Evolutionary conservation across 1,140 invertebrate species (phyloP).

Genomic region (Eufriesea mexicana): DNA sequence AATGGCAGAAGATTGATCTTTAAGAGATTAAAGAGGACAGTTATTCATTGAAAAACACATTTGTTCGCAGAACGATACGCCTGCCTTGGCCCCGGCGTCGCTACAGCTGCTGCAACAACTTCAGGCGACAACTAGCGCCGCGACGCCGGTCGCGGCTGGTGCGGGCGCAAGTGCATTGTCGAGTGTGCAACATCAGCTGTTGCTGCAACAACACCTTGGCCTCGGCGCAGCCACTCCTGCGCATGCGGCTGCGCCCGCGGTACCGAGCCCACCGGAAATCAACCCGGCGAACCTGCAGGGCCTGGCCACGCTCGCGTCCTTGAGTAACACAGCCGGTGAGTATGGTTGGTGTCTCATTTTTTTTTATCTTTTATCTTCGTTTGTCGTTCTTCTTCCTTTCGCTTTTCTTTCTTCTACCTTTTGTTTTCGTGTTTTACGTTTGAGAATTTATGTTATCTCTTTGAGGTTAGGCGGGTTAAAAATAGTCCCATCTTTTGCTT

Average conservation of each 20-base stretch:
- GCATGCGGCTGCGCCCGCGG: constrained; percentile 74
- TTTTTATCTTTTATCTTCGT: constrained; percentile 15
- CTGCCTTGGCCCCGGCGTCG: constrained; percentile 86
- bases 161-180: constrained; percentile 77
- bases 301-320: constrained; percentile 84
- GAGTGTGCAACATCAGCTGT: constrained; percentile 81
- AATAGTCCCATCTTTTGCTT: too few species aligned
- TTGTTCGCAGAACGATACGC: constrained; percentile 82
- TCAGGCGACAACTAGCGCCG: constrained; percentile 86
- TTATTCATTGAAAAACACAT: background rate
- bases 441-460: too few species aligned
- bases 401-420: background rate
- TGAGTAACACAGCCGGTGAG: constrained; percentile 79
- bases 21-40: background rate
- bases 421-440: background rate
- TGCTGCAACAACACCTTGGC: constrained; percentile 88
- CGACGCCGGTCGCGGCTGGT: constrained; percentile 76
- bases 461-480: too few species aligned
- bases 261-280: constrained; percentile 81
- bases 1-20: too few species aligned
- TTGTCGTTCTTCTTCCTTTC: background rate
- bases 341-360: constrained; percentile 78
- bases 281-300: constrained; percentile 85
- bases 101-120: constrained; percentile 90
- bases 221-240: constrained; percentile 80